Evolutionary conservation across 1,140 invertebrate genomes (phyloP), one percentile per base, ranked within the genome.

Genomic region (Platyscapa corneri): DNA sequence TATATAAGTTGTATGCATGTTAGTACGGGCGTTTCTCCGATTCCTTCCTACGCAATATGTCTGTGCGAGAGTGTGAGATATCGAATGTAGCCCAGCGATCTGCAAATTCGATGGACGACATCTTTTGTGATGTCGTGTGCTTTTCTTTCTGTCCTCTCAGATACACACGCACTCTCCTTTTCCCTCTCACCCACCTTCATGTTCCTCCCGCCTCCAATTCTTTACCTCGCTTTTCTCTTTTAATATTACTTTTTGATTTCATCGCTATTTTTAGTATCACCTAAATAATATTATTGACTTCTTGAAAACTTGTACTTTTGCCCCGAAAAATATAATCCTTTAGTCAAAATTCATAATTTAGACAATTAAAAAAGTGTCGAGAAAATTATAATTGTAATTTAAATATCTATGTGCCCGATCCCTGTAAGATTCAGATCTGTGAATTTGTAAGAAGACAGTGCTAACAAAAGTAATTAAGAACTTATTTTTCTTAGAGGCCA

Each of bases 181-280:
- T 18, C 12, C 10, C 30, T 39, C 20, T 39, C 8, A 5, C 67
- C 10, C 67, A 3, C 3, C 27, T 72, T 20, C 3, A 7, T 39
- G 3, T 30, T 5, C n/a, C 2, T 3, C n/a, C 23, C 23, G 16
- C 27, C 20, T 3, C 34, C 3, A 20, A 7, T 20, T 72, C 67
- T 23, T 23, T 39, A 18, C 14, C 32, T 14, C 12, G 3, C 30
- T 34, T n/a, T 20, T 37, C 23, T 75, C 10, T 46, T 34, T 53
- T 16, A 32, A 78, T n/a, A 67, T 77, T 34, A 23, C 56, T 67
- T 78, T 82, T 85, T 81, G 72, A 75, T 80, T 85, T 85, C 78
- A 75, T 75, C 56, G 79, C 30, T 74, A 53, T 85, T 85, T 85
- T 46, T 16, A 81, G 72, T 53, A 23, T 0, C 56, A 8, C 0